These are phyloP conservation scores for Daubentonia madagascariensis DNA, from an alignment of 2,113 vertebrate species.

Conservation along the genomic window DNA sequence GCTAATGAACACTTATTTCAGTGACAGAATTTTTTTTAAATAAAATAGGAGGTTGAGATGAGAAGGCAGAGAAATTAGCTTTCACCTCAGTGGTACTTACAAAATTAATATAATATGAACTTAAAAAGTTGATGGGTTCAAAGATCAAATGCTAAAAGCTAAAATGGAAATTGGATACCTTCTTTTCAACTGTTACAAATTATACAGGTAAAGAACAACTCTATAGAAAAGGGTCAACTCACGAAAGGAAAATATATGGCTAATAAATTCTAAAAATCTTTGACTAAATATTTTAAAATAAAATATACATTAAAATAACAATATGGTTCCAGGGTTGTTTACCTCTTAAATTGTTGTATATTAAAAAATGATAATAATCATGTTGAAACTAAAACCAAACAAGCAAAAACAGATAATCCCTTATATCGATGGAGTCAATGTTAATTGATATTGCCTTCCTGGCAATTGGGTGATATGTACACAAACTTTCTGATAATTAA, in stretches of 20 bases:
- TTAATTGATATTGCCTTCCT: neutral
- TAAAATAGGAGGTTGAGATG: neutral
- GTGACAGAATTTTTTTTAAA: neutral
- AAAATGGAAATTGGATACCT: neutral
- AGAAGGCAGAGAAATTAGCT: neutral
- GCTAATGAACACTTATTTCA: neutral
- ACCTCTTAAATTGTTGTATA: neutral
- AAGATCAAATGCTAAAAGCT: constrained; percentile 11
- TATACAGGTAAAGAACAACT: neutral
- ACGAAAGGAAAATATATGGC: neutral
- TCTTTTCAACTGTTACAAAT: neutral
- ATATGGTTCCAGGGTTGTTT: neutral
- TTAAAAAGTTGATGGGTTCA: neutral
- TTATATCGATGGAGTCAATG: neutral
- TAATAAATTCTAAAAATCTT: neutral
- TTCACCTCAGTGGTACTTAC: neutral
- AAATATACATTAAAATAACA: neutral
- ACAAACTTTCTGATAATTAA: neutral
- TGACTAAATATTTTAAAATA: neutral
- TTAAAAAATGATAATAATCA: neutral
- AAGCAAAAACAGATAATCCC: neutral
- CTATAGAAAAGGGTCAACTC: neutral
- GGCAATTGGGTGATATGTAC: neutral
- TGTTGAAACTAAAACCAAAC: neutral
- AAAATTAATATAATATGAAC: neutral